Conservation (phyloP, 2,888 invertebrate genomes). For the Melanostoma mellinum region DNA sequence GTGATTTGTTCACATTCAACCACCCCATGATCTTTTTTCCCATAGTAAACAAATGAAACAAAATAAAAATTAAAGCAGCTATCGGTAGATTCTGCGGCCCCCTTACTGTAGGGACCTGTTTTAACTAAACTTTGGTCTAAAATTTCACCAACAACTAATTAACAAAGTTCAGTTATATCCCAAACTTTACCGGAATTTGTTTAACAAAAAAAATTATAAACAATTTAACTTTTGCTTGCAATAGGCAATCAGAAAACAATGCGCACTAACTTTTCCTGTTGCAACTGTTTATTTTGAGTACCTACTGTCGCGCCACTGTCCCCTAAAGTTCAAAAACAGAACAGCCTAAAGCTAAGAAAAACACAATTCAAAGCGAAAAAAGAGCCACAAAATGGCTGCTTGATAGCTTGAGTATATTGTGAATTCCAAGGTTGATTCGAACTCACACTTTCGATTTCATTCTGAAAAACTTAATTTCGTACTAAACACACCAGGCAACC, state of each 20-base stretch:
- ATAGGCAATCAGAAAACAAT: constrained; percentile 52
- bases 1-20: neutral
- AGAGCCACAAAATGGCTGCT: constrained; percentile 13
- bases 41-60: neutral
- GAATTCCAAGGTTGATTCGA: constrained; percentile 30
- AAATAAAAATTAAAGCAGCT: neutral
- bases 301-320: neutral
- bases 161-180: constrained; percentile 38
- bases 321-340: neutral
- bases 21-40: constrained; percentile 4
- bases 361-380: constrained; percentile 7
- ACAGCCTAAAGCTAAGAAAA: constrained; percentile 4
- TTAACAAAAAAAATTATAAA: constrained; percentile 63
- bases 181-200: constrained; percentile 55
- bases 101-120: constrained; percentile 68
- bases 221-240: constrained; percentile 54
- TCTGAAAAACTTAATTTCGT: constrained; percentile 72
- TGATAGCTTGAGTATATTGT: neutral
- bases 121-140: constrained; percentile 66
- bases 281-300: constrained; percentile 1
- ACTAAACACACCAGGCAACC: constrained; percentile 65
- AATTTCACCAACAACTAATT: constrained; percentile 32
- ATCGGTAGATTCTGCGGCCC: constrained; percentile 38
- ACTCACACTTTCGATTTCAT: constrained; percentile 64
- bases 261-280: neutral